A percentile compares a stretch with the other conserved stretches of the same genome.
Evolutionary conservation across 2,113 vertebrate species (phyloP).

Genomic region (Nerophis lumbriciformis): DNA sequence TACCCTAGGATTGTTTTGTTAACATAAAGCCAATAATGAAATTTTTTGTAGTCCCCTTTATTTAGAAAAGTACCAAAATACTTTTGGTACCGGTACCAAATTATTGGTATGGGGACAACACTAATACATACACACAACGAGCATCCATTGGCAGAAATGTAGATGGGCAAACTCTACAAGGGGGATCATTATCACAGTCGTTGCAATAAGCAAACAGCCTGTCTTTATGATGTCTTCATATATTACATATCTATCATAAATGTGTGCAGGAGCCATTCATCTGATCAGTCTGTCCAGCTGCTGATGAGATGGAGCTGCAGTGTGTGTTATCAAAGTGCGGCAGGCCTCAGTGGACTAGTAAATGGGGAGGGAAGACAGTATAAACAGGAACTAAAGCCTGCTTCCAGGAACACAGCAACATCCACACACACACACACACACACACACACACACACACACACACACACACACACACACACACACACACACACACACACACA

Average conservation of each 20-base stretch:
- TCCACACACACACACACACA: neutral
- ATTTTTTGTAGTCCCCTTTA: no score
- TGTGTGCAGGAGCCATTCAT: neutral
- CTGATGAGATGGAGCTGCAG: conserved; percentile 26
- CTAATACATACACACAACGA: no score
- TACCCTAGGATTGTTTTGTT: no score
- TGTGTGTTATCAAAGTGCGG: conserved; percentile 42
- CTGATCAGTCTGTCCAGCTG: conserved; percentile 13
- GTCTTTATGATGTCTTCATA: neutral
- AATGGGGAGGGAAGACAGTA: conserved; percentile 22
- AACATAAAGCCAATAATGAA: no score
- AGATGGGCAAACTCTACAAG: neutral
- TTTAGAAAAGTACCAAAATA: no score
- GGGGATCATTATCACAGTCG: conserved; percentile 20
- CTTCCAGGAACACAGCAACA: conserved; percentile 26
- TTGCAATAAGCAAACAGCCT: conserved; percentile 6
- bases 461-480: conserved; percentile 5
- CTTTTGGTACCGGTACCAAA: no score
- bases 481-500: neutral
- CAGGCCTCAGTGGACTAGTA: conserved; percentile 25
- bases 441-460: conserved; percentile 9
- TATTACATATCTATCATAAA: neutral
- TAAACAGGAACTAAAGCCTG: conserved; percentile 36
- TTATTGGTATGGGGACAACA: no score
- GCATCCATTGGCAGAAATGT: no score